A percentile compares a stretch with the other conserved stretches of the same genome.
Evolutionary conservation across 2,113 vertebrate genomes (phyloP).

Genomic region (Salvelinus sp.): DNA sequence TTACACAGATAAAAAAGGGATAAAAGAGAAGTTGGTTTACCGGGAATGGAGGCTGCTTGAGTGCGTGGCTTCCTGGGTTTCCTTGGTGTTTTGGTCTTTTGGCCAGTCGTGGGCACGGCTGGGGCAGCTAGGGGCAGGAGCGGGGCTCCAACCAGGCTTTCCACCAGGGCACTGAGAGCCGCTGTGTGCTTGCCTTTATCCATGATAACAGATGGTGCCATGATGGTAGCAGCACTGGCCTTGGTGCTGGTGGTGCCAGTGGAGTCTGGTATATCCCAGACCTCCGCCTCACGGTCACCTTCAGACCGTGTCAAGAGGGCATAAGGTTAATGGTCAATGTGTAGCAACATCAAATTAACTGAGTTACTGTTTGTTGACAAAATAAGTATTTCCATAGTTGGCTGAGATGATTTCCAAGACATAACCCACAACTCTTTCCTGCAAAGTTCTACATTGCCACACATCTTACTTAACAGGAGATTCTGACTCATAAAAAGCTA

Average conservation of each 20-base stretch:
- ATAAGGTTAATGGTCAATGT: neutral
- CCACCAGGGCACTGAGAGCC: constrained; percentile 55
- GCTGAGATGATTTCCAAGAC: neutral
- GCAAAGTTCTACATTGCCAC: too few relatives aligned
- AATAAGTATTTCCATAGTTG: neutral
- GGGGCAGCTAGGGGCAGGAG: constrained; percentile 51
- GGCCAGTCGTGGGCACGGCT: constrained; percentile 16
- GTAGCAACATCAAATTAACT: too few relatives aligned
- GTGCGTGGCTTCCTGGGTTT: constrained; percentile 64
- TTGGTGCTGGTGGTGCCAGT: constrained; percentile 39
- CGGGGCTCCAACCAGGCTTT: constrained; percentile 52
- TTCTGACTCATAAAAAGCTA: too few relatives aligned
- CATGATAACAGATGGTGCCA: constrained; percentile 52
- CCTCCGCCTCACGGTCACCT: constrained; percentile 34
- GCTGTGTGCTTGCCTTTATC: constrained; percentile 59
- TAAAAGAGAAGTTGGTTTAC: constrained; percentile 31
- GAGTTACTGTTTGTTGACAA: neutral
- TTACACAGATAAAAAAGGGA: neutral
- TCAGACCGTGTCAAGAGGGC: constrained; percentile 36
- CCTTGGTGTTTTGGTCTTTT: constrained; percentile 35
- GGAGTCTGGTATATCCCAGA: constrained; percentile 52
- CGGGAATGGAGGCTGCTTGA: constrained; percentile 46
- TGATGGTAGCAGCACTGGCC: constrained; percentile 36
- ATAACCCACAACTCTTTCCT: too few relatives aligned
- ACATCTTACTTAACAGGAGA: too few relatives aligned